phyloP scores from a whole-genome alignment of 2,113 vertebrate genomes.

The Aythya baeri region DNA sequence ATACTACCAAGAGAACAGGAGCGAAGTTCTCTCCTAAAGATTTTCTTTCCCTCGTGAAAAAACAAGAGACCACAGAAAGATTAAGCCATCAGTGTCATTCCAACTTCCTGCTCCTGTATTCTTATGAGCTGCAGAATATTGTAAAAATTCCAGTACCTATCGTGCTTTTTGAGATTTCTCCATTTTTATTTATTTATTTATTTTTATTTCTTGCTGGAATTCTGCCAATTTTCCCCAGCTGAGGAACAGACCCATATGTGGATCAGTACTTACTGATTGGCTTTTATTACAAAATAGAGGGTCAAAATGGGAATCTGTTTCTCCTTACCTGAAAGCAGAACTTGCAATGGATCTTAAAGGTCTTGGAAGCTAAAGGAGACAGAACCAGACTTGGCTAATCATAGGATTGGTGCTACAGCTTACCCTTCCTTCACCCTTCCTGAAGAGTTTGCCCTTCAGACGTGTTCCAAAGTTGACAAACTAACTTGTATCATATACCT shows the following conservation, averaged over 20 bases:
- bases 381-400: background rate
- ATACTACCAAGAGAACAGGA: slow-evolving; percentile 38
- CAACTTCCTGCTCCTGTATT: background rate
- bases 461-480: slow-evolving; percentile 1
- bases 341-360: background rate
- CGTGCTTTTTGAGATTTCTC: background rate
- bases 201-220: background rate
- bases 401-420: background rate
- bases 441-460: background rate
- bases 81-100: background rate
- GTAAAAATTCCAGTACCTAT: background rate
- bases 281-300: background rate
- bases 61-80: slow-evolving; percentile 6
- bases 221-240: background rate
- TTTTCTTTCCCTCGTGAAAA: background rate
- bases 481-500: background rate
- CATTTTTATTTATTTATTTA: no score
- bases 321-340: slow-evolving; percentile 12
- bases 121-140: background rate
- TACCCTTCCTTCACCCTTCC: background rate
- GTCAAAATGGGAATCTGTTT: background rate
- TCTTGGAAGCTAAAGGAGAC: background rate
- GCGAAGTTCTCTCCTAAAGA: slow-evolving; percentile 22
- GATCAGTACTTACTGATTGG: background rate
- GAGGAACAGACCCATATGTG: background rate